These are phyloP conservation scores for Porphyrio hochstetteri DNA, from an alignment of 2,113 vertebrate genomes.

Conservation along the genomic window DNA sequence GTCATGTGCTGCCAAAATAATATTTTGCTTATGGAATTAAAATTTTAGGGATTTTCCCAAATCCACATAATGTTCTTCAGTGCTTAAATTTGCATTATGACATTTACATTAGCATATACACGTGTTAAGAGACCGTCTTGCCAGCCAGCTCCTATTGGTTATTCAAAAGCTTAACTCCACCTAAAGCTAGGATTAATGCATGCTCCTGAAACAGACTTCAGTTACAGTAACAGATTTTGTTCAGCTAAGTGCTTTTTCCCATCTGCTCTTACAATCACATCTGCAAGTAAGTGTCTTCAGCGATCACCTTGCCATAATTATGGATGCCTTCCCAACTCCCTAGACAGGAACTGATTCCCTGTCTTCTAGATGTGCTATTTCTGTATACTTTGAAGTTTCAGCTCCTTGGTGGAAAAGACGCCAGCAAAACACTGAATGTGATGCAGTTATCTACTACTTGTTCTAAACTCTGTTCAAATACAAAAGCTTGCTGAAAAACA, in stretches of 20 bases:
- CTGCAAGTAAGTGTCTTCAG: not conserved
- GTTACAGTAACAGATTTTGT: constrained; percentile 6
- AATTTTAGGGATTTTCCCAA: constrained; percentile 55
- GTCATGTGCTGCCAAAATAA: constrained; percentile 56
- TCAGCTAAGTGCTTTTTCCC: constrained; percentile 10
- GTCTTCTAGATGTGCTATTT: not conserved
- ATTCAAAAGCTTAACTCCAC: constrained; percentile 36
- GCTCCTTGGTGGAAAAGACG: not conserved
- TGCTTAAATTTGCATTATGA: constrained; percentile 43
- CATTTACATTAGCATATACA: constrained; percentile 49
- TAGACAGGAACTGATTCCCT: not conserved
- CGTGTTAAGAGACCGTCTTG: constrained; percentile 20
- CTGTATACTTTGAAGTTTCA: not conserved
- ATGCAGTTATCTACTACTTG: not conserved
- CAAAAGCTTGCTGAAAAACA: not conserved
- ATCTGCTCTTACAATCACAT: constrained; percentile 7
- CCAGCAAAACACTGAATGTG: not conserved
- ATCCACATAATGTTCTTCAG: constrained; percentile 45
- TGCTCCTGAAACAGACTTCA: constrained; percentile 11
- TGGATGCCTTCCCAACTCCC: not conserved
- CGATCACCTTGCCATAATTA: not conserved
- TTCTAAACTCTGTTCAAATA: not conserved
- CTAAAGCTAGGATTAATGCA: constrained; percentile 56
- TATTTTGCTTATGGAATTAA: constrained; percentile 68
- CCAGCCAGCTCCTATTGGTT: constrained; percentile 24